phyloP scores from a whole-genome alignment of 2,113 vertebrate genomes.

The Cololabis saira region DNA sequence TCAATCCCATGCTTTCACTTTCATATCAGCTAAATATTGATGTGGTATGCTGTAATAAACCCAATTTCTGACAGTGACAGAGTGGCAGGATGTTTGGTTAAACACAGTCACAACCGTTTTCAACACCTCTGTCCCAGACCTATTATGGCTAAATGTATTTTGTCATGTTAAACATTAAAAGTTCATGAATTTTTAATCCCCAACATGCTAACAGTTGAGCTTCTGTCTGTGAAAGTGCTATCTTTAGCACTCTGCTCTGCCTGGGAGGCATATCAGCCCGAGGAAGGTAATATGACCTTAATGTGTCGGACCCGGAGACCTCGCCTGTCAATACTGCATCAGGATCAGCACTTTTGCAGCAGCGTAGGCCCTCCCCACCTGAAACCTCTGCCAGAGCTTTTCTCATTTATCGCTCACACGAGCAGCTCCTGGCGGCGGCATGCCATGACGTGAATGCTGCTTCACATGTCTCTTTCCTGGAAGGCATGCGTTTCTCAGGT shows the following conservation, averaged over 20 bases:
- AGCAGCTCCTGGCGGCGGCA: not conserved
- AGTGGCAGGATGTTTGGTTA: not conserved
- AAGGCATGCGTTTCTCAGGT: conserved; percentile 4
- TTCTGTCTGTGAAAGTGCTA: conserved; percentile 54
- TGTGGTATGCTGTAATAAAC: not conserved
- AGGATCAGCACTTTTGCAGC: conserved; percentile 63
- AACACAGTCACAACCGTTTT: not conserved
- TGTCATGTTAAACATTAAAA: conserved; percentile 77
- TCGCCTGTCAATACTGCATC: conserved; percentile 70
- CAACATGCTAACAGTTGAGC: conserved; percentile 29
- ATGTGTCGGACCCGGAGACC: conserved; percentile 70
- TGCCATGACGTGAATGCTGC: not conserved
- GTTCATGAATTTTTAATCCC: conserved; percentile 74
- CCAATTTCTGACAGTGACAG: not conserved
- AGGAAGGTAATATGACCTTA: conserved; percentile 77
- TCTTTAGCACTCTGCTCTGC: conserved; percentile 60
- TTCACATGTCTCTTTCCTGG: conserved; percentile 20
- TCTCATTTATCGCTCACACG: conserved; percentile 33
- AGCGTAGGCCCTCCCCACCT: conserved; percentile 17
- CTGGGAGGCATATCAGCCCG: conserved; percentile 33
- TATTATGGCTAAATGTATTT: conserved; percentile 39
- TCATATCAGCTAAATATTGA: not conserved
- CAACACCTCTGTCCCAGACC: not conserved
- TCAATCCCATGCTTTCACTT: not conserved
- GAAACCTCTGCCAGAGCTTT: conserved; percentile 21